Percentiles rank a stretch among this genome's conserved stretches.
These are phyloP conservation scores for Tetranychus cinnabarinus DNA, from an alignment of 1,140 invertebrate genomes.

Conservation along the genomic window DNA sequence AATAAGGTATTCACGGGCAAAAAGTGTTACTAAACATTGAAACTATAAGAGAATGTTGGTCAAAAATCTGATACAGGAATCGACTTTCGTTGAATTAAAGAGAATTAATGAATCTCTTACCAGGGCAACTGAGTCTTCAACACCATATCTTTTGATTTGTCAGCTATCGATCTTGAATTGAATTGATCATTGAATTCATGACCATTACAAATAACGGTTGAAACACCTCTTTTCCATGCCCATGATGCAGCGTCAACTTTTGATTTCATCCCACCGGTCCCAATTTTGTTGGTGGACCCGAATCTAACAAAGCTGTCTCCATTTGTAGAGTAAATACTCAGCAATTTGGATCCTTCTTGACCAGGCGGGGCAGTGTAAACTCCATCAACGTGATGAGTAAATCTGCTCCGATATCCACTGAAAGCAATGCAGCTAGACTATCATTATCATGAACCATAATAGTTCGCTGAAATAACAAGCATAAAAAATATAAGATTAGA, in stretches of 20 bases:
- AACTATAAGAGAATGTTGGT: too few species aligned
- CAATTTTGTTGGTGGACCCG: constrained; percentile 80
- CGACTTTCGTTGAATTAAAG: too few species aligned
- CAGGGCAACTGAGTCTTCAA: constrained; percentile 57
- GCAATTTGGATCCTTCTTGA: constrained; percentile 71
- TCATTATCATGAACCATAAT: constrained; percentile 96
- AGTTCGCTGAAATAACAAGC: constrained; percentile 26
- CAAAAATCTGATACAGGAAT: too few species aligned
- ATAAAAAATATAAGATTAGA: background rate
- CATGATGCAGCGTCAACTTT: constrained; percentile 73
- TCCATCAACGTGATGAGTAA: constrained; percentile 88
- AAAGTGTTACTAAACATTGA: too few species aligned
- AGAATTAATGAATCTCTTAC: too few species aligned
- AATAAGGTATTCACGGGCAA: too few species aligned
- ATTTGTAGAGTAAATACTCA: constrained; percentile 53
- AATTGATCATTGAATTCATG: constrained; percentile 71
- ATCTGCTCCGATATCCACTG: constrained; percentile 78
- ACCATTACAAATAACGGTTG: constrained; percentile 94
- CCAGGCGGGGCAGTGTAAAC: constrained; percentile 86
- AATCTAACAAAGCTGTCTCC: constrained; percentile 45
- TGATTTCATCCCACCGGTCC: constrained; percentile 93
- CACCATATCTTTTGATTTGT: constrained; percentile 42
- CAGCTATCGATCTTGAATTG: constrained; percentile 80
- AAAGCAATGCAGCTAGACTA: constrained; percentile 78
- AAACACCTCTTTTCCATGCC: constrained; percentile 80